A percentile compares a stretch with the other conserved stretches of the same genome.
Evolutionary conservation across 1,140 invertebrate genomes (phyloP).

Genomic region (Bombus breviceps): DNA sequence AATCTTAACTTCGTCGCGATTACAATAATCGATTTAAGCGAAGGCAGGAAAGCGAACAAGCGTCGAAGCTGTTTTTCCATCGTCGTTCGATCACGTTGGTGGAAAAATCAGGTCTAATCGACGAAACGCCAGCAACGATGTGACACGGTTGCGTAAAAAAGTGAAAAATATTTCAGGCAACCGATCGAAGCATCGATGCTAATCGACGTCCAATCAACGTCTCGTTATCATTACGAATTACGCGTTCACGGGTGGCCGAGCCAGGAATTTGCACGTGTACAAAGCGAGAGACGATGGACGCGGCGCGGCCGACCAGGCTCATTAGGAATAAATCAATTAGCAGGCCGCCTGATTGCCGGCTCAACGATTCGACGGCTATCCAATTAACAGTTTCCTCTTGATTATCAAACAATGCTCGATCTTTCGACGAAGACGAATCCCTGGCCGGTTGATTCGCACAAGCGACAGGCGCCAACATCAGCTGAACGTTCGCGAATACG

Average conservation of each 20-base stretch:
- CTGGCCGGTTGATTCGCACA: background rate
- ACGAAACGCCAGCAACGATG: background rate
- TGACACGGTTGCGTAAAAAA: background rate
- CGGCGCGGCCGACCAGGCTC: slow-evolving; percentile 34
- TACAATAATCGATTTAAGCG: background rate
- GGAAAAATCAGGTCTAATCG: background rate
- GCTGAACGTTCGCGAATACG: background rate
- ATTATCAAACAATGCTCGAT: slow-evolving; percentile 58
- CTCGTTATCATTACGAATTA: slow-evolving; percentile 59
- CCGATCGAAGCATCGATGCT: background rate
- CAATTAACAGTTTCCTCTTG: slow-evolving; percentile 53
- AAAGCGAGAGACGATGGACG: slow-evolving; percentile 30
- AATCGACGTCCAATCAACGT: slow-evolving; percentile 43
- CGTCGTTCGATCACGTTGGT: background rate
- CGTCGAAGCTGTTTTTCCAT: too few species aligned
- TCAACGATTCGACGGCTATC: slow-evolving; percentile 53
- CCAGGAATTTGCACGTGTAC: slow-evolving; percentile 47
- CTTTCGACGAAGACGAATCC: slow-evolving; percentile 24
- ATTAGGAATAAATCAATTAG: slow-evolving; percentile 70
- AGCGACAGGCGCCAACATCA: background rate
- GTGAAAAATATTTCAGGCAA: slow-evolving; percentile 1
- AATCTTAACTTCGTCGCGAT: background rate
- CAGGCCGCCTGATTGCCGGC: slow-evolving; percentile 55
- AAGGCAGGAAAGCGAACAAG: too few species aligned
- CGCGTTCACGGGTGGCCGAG: background rate